Conservation (phyloP, 2,797 vertebrate species). For the Lepidocolaptes lacrymiger region DNA sequence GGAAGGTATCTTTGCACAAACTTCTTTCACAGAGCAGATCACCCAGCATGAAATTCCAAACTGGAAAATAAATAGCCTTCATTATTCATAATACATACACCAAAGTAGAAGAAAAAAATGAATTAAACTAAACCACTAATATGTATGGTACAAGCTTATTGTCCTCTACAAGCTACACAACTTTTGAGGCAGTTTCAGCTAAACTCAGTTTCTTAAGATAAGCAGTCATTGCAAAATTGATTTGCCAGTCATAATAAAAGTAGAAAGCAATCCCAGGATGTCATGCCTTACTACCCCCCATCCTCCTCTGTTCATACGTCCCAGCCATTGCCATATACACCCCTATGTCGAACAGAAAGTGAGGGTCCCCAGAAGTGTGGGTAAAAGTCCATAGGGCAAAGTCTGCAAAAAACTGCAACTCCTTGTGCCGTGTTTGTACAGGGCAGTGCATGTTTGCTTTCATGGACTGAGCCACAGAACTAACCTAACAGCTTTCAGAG, state of each 20-base stretch:
- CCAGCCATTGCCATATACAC: not conserved
- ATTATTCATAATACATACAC: not conserved
- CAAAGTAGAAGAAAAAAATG: accelerated
- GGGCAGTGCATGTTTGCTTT: conserved; percentile 23
- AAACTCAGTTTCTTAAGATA: not conserved
- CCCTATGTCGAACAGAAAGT: not conserved
- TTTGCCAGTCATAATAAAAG: conserved; percentile 20
- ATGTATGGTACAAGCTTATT: not conserved
- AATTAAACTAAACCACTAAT: not conserved
- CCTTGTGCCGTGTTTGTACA: not conserved
- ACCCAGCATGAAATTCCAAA: not conserved
- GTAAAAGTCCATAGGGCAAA: not conserved
- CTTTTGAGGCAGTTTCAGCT: not conserved
- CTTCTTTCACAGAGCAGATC: not conserved
- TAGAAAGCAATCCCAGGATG: not conserved
- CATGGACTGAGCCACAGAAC: conserved; percentile 1
- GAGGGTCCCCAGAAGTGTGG: not conserved
- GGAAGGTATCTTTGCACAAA: not conserved
- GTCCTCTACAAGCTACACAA: not conserved
- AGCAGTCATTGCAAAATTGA: conserved; percentile 21
- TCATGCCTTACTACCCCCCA: not conserved
- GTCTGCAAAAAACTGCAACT: conserved; percentile 14
- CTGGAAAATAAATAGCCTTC: not conserved
- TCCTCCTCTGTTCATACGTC: not conserved
- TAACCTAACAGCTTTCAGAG: conserved; percentile 33